Base-by-base conservation (phyloP, 1,140 invertebrate genomes). In the Trichonephila inaurata region DNA sequence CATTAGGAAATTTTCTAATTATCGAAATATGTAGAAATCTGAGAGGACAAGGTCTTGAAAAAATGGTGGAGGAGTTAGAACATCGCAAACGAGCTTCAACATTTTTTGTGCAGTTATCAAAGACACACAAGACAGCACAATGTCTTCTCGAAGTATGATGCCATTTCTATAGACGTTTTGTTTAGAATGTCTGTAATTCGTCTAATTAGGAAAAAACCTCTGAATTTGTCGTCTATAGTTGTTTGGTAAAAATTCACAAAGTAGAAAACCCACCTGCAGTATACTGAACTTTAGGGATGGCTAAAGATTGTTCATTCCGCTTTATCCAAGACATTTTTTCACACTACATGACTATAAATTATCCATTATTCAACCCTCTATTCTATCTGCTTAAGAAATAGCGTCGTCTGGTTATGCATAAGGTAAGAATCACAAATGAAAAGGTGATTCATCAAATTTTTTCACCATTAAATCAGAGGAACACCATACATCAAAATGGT, bases 181-280 rank as follows among this genome's bases (percentile, higher is more conserved):
- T 28, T 28, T 28, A 28, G 1, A 28, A 28, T 28, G 28, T 28
- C 28, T 28, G 1, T 28, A 28, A 28, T 28, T 28, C 28, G 28
- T 28, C 28, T 28, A 28, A 28, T 28, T 28, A 28, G 28, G 28
- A 28, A 28, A 28, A 28, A 28, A 28, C 28, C 28, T n/a, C 77
- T 94, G 82, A 28, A 69, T 94, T 94, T 61, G 94, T 19, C 21
- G 69, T 88, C 28, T 94, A n/a, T n/a, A 58, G 58, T 94, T 94
- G 18, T 60, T 69, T 89, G 82, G 33, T 72, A 94, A 66, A n/a
- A 91, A 40, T 28, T 94, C 88, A 82, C 66, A 94, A 83, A 89
- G 51, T 5, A 85, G 24, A 44, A 91, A 88, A 33, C 21, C 44
- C n/a, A 33, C 21, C 44, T 51, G 64, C 18, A 72, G 69, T 40